A percentile compares a stretch with the other conserved stretches of the same genome.
Evolutionary conservation across 2,888 invertebrate species (phyloP).

Genomic region (Apamea crenata): DNA sequence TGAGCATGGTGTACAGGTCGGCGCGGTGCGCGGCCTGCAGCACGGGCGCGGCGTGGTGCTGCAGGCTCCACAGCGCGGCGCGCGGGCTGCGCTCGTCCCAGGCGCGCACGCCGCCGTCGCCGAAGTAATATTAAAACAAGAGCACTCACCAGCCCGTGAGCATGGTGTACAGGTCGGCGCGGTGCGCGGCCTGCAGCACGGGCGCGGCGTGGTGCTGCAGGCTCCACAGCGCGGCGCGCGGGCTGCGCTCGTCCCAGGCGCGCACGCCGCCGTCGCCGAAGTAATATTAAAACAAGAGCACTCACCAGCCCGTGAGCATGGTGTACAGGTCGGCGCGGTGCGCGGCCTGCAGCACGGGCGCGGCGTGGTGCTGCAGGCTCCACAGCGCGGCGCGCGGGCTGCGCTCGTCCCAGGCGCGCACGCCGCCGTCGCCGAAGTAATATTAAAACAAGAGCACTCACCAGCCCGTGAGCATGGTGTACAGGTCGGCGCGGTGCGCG

Average conservation of each 20-base stretch:
- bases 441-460: neutral
- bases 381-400: conserved; percentile 23
- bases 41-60: conserved; percentile 44
- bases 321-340: conserved; percentile 76
- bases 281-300: no score
- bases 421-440: conserved; percentile 94
- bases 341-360: conserved; percentile 39
- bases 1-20: conserved; percentile 13
- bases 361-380: conserved; percentile 28
- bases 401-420: conserved; percentile 92
- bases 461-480: conserved; percentile 49
- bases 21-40: conserved; percentile 75
- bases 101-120: conserved; percentile 95
- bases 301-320: conserved; percentile 51
- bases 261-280: conserved; percentile 96
- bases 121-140: conserved; percentile 85
- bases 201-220: conserved; percentile 39
- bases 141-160: conserved; percentile 50
- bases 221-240: conserved; percentile 25
- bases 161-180: conserved; percentile 76
- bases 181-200: conserved; percentile 31
- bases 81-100: conserved; percentile 84
- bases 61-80: conserved; percentile 21
- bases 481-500: conserved; percentile 77
- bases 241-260: conserved; percentile 89